These are phyloP conservation scores for Ceyx cyanopectus DNA, from an alignment of 2,113 vertebrate genomes.

Conservation along the genomic window DNA sequence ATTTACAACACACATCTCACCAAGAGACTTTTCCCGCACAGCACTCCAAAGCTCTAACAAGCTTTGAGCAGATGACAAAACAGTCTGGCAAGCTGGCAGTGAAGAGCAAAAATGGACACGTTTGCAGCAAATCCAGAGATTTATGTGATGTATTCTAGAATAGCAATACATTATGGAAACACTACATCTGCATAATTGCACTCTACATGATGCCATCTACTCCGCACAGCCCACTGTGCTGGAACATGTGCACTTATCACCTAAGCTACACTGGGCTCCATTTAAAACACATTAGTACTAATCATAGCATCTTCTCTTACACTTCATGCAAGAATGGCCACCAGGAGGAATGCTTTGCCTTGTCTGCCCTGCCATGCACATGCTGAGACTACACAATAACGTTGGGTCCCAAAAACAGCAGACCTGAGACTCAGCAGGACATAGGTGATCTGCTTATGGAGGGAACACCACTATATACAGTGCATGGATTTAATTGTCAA, in stretches of 20 bases:
- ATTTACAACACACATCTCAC: slow-evolving; percentile 1
- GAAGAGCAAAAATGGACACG: not conserved
- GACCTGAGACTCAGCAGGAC: not conserved
- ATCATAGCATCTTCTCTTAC: not conserved
- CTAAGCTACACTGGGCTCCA: not conserved
- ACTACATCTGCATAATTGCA: slow-evolving; percentile 24
- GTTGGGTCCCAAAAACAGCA: not conserved
- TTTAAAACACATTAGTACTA: not conserved
- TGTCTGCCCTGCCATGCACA: not conserved
- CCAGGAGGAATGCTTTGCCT: not conserved
- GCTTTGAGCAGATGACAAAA: slow-evolving; percentile 16
- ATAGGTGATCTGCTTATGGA: not conserved
- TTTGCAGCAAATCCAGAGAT: slow-evolving; percentile 26
- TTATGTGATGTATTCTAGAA: not conserved
- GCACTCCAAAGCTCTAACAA: slow-evolving; percentile 29
- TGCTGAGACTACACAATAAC: not conserved
- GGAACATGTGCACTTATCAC: not conserved
- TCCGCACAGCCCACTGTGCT: not conserved
- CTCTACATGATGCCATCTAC: not conserved
- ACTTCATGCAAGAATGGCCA: not conserved
- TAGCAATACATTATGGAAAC: not conserved
- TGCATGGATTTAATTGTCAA: not conserved
- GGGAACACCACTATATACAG: not conserved
- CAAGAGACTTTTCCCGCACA: not conserved
- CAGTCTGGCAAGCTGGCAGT: not conserved